Percentiles rank a stretch among this genome's conserved stretches.
phyloP scores from a whole-genome alignment of 2,797 vertebrate species.

The Peromyscus eremicus region DNA sequence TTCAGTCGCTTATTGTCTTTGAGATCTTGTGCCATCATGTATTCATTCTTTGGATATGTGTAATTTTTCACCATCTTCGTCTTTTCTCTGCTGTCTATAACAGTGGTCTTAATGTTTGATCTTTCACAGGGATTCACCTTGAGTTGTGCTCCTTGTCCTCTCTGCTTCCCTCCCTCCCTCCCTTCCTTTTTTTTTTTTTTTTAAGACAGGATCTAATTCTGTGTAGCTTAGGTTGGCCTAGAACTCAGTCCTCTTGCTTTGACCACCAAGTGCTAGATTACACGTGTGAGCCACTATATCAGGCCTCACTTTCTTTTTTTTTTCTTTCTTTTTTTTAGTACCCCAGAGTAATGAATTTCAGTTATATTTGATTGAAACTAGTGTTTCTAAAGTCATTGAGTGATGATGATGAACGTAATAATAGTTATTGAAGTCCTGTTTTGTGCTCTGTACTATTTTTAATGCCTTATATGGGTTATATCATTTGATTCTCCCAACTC shows the following conservation, averaged over 20 bases:
- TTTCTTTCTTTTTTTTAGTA: not conserved
- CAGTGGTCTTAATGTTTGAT: not conserved
- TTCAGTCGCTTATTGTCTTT: not conserved
- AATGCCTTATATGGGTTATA: constrained; percentile 3
- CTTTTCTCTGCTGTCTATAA: constrained; percentile 1
- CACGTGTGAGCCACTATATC: too few relatives aligned
- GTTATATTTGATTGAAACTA: constrained; percentile 35
- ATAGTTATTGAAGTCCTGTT: not conserved
- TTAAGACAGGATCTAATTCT: not conserved
- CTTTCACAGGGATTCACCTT: constrained; percentile 13
- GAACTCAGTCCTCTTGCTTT: not conserved
- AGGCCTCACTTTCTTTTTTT: not conserved
- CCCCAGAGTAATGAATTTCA: constrained; percentile 11
- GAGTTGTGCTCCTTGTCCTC: not conserved
- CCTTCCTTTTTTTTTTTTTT: too few relatives aligned
- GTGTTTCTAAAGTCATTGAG: constrained; percentile 44
- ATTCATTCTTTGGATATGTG: constrained; percentile 9
- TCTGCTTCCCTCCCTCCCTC: not conserved
- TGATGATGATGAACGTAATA: not conserved
- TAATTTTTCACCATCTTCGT: constrained; percentile 51
- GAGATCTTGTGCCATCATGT: constrained; percentile 36
- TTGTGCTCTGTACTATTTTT: constrained; percentile 36
- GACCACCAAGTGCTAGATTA: not conserved
- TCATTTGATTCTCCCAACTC: constrained; percentile 32
- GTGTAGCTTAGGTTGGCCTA: not conserved